Evolutionary conservation across 2,888 invertebrate species (phyloP).

Genomic region (Exocentrus adspersus): DNA sequence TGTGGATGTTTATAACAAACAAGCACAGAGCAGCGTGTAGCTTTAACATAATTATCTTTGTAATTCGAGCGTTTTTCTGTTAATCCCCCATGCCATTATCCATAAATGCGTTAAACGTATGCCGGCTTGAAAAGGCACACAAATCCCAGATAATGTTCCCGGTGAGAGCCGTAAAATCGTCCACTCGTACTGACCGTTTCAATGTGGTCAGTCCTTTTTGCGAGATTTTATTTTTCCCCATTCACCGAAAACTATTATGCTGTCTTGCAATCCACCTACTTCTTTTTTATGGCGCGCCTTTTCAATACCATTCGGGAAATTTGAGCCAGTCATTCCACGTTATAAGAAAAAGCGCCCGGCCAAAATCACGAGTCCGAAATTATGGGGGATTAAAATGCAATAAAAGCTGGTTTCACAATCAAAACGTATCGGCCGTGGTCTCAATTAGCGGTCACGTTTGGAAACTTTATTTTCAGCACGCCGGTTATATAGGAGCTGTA

Average conservation of each 20-base stretch:
- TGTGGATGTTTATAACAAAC: background rate
- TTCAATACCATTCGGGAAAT: slow-evolving; percentile 36
- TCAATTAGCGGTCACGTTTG: slow-evolving; percentile 36
- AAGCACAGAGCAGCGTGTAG: slow-evolving; percentile 20
- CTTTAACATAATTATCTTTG: slow-evolving; percentile 43
- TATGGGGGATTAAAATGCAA: slow-evolving; percentile 40
- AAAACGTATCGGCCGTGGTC: slow-evolving; percentile 14
- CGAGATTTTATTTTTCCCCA: slow-evolving; percentile 36
- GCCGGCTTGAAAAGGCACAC: slow-evolving; percentile 37
- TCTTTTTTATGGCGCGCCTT: slow-evolving; percentile 36
- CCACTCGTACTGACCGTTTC: slow-evolving; percentile 30
- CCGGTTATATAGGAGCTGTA: slow-evolving; percentile 26
- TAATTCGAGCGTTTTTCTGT: slow-evolving; percentile 41
- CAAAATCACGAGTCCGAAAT: slow-evolving; percentile 39
- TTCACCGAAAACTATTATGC: slow-evolving; percentile 31
- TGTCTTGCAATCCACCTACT: slow-evolving; percentile 32
- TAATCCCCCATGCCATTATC: slow-evolving; percentile 37
- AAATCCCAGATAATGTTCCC: slow-evolving; percentile 30
- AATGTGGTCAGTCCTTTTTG: slow-evolving; percentile 35
- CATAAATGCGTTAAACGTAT: slow-evolving; percentile 36
- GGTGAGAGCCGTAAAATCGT: slow-evolving; percentile 31
- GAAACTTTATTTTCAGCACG: slow-evolving; percentile 13
- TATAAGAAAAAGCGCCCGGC: slow-evolving; percentile 35
- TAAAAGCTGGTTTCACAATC: slow-evolving; percentile 29
- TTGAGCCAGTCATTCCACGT: slow-evolving; percentile 36